Conservation (phyloP, 2,797 vertebrate species). For the Eremophila alpestris region DNA sequence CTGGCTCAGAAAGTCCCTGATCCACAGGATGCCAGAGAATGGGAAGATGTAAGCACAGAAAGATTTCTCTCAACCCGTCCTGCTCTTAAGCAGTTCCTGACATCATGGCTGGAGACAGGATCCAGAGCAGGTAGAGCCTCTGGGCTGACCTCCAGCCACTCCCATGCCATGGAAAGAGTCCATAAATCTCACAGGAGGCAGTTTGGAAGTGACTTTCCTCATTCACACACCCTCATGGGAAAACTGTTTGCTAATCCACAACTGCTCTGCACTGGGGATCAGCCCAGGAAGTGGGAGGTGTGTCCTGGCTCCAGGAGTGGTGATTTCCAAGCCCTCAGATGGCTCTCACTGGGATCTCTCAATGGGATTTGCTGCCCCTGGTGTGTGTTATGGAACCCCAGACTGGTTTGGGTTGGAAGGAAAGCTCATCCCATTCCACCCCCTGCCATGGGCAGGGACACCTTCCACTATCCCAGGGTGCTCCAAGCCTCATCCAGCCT, state of each 20-base stretch:
- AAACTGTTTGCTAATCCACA: background rate
- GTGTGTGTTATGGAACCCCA: background rate
- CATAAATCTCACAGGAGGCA: background rate
- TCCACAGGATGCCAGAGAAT: background rate
- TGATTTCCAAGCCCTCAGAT: background rate
- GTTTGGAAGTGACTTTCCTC: background rate
- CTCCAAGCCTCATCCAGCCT: background rate
- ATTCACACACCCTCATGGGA: background rate
- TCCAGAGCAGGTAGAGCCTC: background rate
- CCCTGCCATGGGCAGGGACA: background rate
- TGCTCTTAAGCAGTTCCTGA: background rate
- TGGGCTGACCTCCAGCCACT: background rate
- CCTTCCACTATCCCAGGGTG: fast-evolving
- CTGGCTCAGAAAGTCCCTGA: background rate
- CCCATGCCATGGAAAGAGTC: background rate
- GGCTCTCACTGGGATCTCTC: background rate
- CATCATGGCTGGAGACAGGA: background rate
- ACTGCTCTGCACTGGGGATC: background rate
- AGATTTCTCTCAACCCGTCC: background rate
- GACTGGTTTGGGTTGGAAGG: background rate
- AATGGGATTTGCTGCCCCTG: background rate
- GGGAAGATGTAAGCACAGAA: background rate
- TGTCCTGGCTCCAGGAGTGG: background rate
- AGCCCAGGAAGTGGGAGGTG: background rate
- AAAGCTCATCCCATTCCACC: background rate